These are phyloP conservation scores for Fopius arisanus DNA, from an alignment of 1,140 invertebrate genomes.

Conservation along the genomic window DNA sequence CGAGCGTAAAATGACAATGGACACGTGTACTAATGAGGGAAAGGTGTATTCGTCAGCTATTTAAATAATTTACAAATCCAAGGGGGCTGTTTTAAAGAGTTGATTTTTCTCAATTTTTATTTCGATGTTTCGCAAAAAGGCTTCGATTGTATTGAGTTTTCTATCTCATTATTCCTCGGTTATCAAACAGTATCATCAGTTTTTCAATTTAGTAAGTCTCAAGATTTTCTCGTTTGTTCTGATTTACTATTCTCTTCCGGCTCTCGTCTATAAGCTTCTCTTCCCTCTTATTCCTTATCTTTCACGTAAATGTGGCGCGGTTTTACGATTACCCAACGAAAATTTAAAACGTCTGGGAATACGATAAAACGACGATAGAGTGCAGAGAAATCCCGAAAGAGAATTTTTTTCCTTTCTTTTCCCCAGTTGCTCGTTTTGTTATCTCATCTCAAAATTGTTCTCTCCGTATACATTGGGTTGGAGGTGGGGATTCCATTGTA, in stretches of 20 bases:
- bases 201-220: no score
- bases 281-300: no score
- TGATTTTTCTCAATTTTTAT: neutral
- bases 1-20: conserved; percentile 42
- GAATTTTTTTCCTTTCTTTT: neutral
- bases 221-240: no score
- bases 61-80: neutral
- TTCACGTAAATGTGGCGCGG: no score
- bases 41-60: neutral
- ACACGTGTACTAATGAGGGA: conserved; percentile 30
- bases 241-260: no score
- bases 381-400: neutral
- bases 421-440: neutral
- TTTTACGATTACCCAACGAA: no score
- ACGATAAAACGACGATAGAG: neutral
- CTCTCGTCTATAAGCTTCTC: no score
- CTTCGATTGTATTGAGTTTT: no score
- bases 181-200: no score
- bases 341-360: neutral
- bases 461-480: neutral
- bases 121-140: no score
- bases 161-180: no score
- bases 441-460: neutral
- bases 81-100: neutral
- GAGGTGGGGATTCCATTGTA: neutral